Percentiles rank a stretch among this genome's conserved stretches.
Conservation (phyloP, 2,797 vertebrate genomes). For the Darevskia nairensis region DNA sequence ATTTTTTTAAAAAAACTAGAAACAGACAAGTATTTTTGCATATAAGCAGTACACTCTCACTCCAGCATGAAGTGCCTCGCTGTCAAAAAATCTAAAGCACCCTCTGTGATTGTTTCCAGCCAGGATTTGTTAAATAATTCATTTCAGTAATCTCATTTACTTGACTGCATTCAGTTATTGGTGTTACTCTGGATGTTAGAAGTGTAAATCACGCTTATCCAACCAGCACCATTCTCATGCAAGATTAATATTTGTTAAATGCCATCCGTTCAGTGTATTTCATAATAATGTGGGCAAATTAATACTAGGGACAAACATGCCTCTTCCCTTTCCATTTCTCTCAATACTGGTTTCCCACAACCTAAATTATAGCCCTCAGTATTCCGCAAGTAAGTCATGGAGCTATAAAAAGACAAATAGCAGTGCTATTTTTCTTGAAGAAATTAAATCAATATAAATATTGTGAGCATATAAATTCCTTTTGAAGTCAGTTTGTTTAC, state of each 20-base stretch:
- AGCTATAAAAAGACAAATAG: not conserved
- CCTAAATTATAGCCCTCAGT: not conserved
- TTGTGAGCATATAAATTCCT: not conserved
- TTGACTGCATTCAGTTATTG: slow-evolving; percentile 3
- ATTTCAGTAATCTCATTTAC: slow-evolving; percentile 14
- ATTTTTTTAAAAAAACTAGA: not conserved
- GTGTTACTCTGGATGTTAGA: slow-evolving; percentile 39
- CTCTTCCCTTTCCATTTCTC: not conserved
- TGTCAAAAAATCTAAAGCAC: not conserved
- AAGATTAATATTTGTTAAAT: slow-evolving; percentile 26
- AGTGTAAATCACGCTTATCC: slow-evolving; percentile 25
- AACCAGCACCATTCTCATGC: slow-evolving; percentile 32
- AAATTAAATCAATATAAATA: not conserved
- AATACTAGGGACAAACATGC: not conserved
- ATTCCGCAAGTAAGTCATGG: not conserved
- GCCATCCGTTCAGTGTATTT: not conserved
- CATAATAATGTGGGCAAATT: not conserved
- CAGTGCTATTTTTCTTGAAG: not conserved
- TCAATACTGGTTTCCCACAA: not conserved
- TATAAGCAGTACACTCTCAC: not conserved
- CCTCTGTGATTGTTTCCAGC: slow-evolving; percentile 43
- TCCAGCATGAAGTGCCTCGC: not conserved
- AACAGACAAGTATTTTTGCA: not conserved
- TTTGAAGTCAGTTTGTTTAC: not conserved
- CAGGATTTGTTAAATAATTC: slow-evolving; percentile 47